These are phyloP conservation scores for Nomada hirtipes DNA, from an alignment of 2,888 invertebrate species.

Conservation along the genomic window DNA sequence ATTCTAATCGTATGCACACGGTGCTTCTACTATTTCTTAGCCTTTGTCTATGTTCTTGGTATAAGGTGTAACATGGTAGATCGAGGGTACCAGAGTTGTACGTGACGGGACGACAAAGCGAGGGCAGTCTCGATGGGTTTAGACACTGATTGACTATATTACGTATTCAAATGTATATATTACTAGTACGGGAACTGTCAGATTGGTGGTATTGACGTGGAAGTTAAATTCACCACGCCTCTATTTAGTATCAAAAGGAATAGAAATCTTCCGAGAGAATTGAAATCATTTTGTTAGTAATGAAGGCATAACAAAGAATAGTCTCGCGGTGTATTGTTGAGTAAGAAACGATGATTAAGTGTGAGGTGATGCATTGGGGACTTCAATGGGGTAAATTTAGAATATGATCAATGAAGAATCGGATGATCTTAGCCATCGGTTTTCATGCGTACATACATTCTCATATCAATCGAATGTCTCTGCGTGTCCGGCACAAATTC, in stretches of 20 bases:
- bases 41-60: conserved; percentile 13
- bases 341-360: conserved; percentile 1
- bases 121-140: conserved; percentile 16
- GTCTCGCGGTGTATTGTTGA: background rate
- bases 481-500: no score
- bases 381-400: background rate
- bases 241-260: background rate
- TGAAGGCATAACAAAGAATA: background rate
- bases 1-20: conserved; percentile 34
- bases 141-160: conserved; percentile 4
- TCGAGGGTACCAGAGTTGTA: background rate
- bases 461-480: no score
- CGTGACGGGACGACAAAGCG: conserved; percentile 5
- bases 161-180: background rate
- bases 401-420: background rate
- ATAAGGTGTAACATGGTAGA: conserved; percentile 19
- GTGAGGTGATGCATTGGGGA: background rate
- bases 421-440: no score
- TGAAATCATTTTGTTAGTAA: background rate
- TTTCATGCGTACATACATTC: no score
- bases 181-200: background rate
- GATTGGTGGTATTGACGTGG: background rate
- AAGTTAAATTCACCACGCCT: background rate
- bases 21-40: background rate
- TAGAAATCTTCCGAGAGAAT: background rate